These are phyloP conservation scores for Miichthys miiuy DNA, from an alignment of 2,797 vertebrate species.

Conservation along the genomic window DNA sequence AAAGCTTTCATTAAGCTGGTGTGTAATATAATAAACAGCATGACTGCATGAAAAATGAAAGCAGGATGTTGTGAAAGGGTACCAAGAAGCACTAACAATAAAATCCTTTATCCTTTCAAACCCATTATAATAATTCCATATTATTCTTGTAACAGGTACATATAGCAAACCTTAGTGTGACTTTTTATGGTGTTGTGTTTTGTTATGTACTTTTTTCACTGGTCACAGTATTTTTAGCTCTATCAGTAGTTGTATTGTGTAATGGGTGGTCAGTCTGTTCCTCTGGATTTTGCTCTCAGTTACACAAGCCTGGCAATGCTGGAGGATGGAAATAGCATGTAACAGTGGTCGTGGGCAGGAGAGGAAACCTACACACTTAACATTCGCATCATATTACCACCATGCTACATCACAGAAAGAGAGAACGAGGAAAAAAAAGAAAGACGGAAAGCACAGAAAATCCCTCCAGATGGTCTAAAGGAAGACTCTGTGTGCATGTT, in stretches of 20 bases:
- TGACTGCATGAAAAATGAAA: neutral
- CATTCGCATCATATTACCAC: conserved; percentile 44
- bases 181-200: neutral
- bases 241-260: conserved; percentile 2
- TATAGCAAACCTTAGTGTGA: neutral
- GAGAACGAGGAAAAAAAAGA: neutral
- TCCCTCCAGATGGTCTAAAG: conserved; percentile 44
- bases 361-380: conserved; percentile 60
- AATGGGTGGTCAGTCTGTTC: conserved; percentile 46
- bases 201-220: neutral
- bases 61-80: neutral
- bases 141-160: neutral
- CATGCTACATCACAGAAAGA: conserved; percentile 24
- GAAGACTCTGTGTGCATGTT: conserved; percentile 18
- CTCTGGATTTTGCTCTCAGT: conserved; percentile 14
- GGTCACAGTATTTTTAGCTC: conserved; percentile 32
- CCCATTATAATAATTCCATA: neutral
- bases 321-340: conserved; percentile 39
- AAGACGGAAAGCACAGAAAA: conserved; percentile 26
- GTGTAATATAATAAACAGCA: neutral
- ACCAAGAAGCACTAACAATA: neutral
- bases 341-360: conserved; percentile 48
- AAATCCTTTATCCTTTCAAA: neutral
- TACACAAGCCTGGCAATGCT: conserved; percentile 39
- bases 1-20: neutral